These are phyloP conservation scores for Cotesia chilonis DNA, from an alignment of 1,140 invertebrate species.

Conservation along the genomic window DNA sequence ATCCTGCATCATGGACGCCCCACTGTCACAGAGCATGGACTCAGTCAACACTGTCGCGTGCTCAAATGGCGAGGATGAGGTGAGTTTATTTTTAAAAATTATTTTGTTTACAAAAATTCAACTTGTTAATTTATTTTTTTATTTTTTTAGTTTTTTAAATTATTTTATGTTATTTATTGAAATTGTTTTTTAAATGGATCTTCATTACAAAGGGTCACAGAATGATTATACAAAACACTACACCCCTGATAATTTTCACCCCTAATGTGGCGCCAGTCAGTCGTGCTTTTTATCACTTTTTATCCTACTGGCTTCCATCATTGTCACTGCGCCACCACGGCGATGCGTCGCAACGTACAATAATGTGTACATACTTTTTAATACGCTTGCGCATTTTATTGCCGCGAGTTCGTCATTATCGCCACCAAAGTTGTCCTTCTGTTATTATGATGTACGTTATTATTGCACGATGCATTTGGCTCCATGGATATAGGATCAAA, in stretches of 20 bases:
- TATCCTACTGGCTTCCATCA: not conserved
- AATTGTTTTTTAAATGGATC: not conserved
- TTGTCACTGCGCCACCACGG: not conserved
- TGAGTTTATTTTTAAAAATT: constrained; percentile 62
- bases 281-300: not conserved
- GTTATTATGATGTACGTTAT: too few relatives aligned
- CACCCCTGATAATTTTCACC: not conserved
- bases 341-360: too few relatives aligned
- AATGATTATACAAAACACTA: not conserved
- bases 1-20: constrained; percentile 69
- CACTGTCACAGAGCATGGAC: constrained; percentile 87
- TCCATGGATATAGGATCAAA: too few relatives aligned
- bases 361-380: too few relatives aligned
- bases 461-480: too few relatives aligned
- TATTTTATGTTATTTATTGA: too few relatives aligned
- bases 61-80: constrained; percentile 86
- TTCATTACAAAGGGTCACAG: too few relatives aligned
- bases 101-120: not conserved
- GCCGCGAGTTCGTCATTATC: too few relatives aligned
- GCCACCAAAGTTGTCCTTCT: too few relatives aligned
- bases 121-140: constrained; percentile 10
- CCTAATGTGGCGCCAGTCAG: constrained; percentile 23
- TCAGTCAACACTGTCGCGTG: constrained; percentile 83
- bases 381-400: too few relatives aligned
- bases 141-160: too few relatives aligned